Percentiles rank a stretch among this genome's conserved stretches.
Conservation (phyloP, 2,888 invertebrate genomes). For the Oithona nana region DNA sequence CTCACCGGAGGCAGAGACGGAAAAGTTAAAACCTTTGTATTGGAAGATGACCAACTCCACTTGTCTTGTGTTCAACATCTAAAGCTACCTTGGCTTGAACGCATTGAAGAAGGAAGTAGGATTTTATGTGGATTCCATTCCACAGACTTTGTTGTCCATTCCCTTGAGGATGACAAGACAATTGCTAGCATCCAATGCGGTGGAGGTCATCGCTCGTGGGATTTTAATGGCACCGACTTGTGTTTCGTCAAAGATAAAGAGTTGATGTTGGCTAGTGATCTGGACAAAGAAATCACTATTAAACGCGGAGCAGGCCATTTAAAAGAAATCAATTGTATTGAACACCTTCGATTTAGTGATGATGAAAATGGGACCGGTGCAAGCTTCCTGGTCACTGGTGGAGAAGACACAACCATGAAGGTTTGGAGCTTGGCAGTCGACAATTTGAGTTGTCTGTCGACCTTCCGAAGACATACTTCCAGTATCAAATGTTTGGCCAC, state of each 20-base stretch:
- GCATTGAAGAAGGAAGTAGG: neutral
- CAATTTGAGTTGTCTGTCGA: neutral
- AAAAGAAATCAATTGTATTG: neutral
- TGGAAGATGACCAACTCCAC: neutral
- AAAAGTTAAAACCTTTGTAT: neutral
- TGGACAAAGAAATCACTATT: neutral
- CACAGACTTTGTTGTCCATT: neutral
- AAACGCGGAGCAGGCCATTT: neutral
- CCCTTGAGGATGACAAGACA: neutral
- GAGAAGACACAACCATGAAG: neutral
- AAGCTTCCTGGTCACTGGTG: neutral
- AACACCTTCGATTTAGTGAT: neutral
- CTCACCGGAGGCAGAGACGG: neutral
- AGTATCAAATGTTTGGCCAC: neutral
- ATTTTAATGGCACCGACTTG: neutral
- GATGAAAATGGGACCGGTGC: too few species aligned
- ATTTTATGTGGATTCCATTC: neutral
- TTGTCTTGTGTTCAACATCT: neutral
- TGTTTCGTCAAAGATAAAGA: neutral
- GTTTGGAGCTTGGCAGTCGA: neutral
- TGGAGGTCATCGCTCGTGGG: slow-evolving; percentile 12
- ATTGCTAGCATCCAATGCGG: neutral
- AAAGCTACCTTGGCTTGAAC: neutral
- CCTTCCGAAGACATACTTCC: neutral
- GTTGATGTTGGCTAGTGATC: neutral